Base-by-base conservation (phyloP, 2,888 invertebrate species). In the Meganola albula region DNA sequence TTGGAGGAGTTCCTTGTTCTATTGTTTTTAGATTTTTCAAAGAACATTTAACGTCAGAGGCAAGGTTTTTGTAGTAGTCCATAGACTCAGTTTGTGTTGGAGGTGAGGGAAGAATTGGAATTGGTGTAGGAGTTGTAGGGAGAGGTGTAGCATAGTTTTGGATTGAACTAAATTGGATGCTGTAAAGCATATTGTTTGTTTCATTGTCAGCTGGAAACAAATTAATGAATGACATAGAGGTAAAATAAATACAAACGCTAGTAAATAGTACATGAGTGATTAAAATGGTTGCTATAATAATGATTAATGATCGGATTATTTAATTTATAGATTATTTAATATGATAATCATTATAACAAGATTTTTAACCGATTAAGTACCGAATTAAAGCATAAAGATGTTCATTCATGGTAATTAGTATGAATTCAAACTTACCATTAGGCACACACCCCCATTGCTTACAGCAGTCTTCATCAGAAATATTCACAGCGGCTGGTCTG, bases 401-500 rank as follows among this genome's bases (percentile, higher is more conserved):
- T n/a, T n/a, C n/a, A n/a, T n/a, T n/a, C n/a, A n/a, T n/a, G n/a
- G n/a, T n/a, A n/a, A n/a, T n/a, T n/a, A n/a, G n/a, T n/a, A n/a
- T n/a, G n/a, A n/a, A n/a, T 10, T 11, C 21, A 31, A 8, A 26
- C 63, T 74, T 74, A 73, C 75, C 65, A 33, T 70, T 66, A 2
- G 77, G 74, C 16, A 84, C 68, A 74, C 87, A 90, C 7, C 86
- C 87, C 96, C 96, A 96, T 37, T 92, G 90, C 57, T 91, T 89
- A 72, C 96, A 96, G 63, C 96, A 96, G 40, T 94, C 93, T 50
- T 96, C 95, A 32, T 91, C 92, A 8, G 85, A 83, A 31, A 84
- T 74, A 49, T 90, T 90, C 39, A 90, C 88, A 24, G 88, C 83
- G 2, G 88, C 82, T 0, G 95, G 87, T 4, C 88, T 85, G 9